Evolutionary conservation across 30 jellyfish, hydroid and myxozoan species (phyloP), one percentile per base, ranked within the genome.

Genomic region (Cassiopea andromeda): DNA sequence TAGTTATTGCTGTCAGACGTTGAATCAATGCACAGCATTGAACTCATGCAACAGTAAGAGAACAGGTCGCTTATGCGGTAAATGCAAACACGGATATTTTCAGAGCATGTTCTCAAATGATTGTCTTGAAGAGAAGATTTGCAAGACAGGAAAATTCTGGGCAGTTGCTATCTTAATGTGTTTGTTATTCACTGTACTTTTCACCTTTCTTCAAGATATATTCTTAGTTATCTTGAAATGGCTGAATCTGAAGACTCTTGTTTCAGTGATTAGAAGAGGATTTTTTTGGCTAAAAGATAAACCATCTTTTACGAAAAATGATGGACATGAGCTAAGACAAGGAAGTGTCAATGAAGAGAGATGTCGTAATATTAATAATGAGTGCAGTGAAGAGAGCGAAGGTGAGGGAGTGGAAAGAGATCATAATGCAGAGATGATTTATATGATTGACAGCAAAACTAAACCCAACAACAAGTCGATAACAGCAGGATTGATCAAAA

Each of bases 401-500:
- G 14, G n/a, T 17, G 47, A 14, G 15, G 6, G 12, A 3, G 64
- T 68, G 4, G 44, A 17, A 5, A 7, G 15, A 68, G 15, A 8
- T 14, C 15, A 7, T 68, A 18, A 43, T 18, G 7, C 64, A 27
- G 38, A 27, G 38, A 27, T 73, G 16, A 27, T 27, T 27, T 9
- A 74, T 74, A 5, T 75, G 45, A 13, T 9, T 43, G 68, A 74
- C 1, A 2, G 8, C 10, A 27, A 1, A 44, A 17, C 69, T 15
- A 46, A 1, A 46, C 14, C 45, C n/a, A 45, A 45, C 10, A 44
- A 44, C 10, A 80, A 82, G 57, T 82, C 90, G 27, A 82, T 64
- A 13, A 9, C 90, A 44, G 90, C 73, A 8, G 90, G 90, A 6
- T 18, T 82, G 73, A 82, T 82, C 49, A 82, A 82, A 82, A 82